Base-by-base conservation (phyloP, 2,113 vertebrate species). In the Ovis canadensis region DNA sequence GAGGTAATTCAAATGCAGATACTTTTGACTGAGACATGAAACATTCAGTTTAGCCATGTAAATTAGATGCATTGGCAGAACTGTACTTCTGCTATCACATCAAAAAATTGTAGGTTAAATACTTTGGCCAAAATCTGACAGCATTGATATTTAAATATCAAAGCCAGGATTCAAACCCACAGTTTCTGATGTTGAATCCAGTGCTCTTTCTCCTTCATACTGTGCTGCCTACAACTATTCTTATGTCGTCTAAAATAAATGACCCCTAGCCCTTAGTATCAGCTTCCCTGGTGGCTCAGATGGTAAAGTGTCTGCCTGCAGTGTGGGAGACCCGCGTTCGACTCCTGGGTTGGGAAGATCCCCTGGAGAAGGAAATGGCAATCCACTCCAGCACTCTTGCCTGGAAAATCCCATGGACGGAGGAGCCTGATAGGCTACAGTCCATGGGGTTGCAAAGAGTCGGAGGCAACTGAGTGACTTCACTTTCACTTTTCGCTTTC, bases 1-100 rank as follows among this genome's bases (percentile, higher is more conserved):
- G n/a, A 94, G n/a, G 6, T 82, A 91, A 74, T 33, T 88, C 52
- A 91, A 83, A 92, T 55, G 54, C 54, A 88, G 62, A 60, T 59
- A 71, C 40, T 94, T 91, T 29, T 94, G 52, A 60, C 5, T 36
- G n/a, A 96, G 27, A 81, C 5, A 4, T 31, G 3, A 91, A 55
- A 48, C 48, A 8, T 74, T 91, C 60, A 82, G 50, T 50, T 80
- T 81, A 80, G 40, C 6, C 19, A 71, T 71, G 8, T 81, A 60
- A 71, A 71, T 52, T 67, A 83, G 17, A 80, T 87, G 25, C 50
- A 29, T 52, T 45, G 11, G 29, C 11, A 94, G 71, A 87, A 81
- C 40, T 40, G 9, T 48, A 36, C 17, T 50, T 94, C 10, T 88
- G 36, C 54, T 83, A 54, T 55, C 78, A 23, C 57, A 84, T 64